Conservation (phyloP, 2,888 invertebrate species). For the Drosophila fungiperda region DNA sequence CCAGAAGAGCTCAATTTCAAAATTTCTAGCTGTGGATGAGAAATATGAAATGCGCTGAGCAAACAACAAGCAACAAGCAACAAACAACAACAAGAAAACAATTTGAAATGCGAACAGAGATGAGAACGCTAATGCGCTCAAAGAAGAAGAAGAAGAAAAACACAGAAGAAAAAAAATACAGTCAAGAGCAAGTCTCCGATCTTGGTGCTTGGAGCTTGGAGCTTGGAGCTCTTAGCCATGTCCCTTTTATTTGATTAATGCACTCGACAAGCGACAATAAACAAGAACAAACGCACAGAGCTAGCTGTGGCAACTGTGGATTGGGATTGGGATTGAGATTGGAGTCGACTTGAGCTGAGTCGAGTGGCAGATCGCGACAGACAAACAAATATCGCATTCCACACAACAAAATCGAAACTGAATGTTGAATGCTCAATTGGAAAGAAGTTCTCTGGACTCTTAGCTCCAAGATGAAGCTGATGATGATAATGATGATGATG, state of each 20-base stretch:
- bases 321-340: constrained; percentile 1
- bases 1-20: background rate
- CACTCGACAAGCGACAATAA: constrained; percentile 80
- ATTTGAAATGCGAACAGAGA: constrained; percentile 55
- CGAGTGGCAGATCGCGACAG: constrained; percentile 38
- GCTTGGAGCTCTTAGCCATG: constrained; percentile 5
- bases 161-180: background rate
- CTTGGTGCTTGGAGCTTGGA: background rate
- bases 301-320: constrained; percentile 23
- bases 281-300: constrained; percentile 63
- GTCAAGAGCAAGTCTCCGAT: constrained; percentile 10
- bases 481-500: background rate
- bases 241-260: constrained; percentile 76
- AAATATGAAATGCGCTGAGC: constrained; percentile 58
- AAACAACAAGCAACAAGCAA: constrained; percentile 30
- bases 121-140: constrained; percentile 67
- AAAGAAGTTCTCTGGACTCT: background rate
- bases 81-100: constrained; percentile 8
- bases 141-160: background rate
- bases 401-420: constrained; percentile 37
- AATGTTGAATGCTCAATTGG: constrained; percentile 43
- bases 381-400: constrained; percentile 76
- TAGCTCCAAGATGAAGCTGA: constrained; percentile 5
- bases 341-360: background rate
- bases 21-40: background rate